Evolutionary conservation across 1,140 invertebrate species (phyloP), one percentile per base, ranked within the genome.

Genomic region (Saccostrea echinata): DNA sequence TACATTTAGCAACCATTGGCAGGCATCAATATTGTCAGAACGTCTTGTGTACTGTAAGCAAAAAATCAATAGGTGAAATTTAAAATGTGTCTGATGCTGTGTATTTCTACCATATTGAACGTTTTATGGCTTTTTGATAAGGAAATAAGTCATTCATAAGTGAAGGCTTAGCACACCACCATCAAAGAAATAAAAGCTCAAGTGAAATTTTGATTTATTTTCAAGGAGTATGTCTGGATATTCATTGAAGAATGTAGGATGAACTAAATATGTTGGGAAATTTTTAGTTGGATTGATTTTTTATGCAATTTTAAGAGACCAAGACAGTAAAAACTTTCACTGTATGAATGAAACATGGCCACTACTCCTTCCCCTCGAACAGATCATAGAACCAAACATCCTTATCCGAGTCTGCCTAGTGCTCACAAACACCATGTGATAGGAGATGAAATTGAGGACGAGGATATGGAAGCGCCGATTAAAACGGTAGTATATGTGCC

Each of bases 401-500:
- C 81, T 27, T 83, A 83, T 18, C 81, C 81, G 3, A 24, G 43
- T n/a, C 52, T 83, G 21, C 81, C 81, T 12, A 83, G 81, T 83
- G 52, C 18, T n/a, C n/a, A 24, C 16, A 51, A 53, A 52, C 81
- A 83, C 21, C 43, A 27, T 83, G 81, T 53, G 11, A 52, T 83
- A 83, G 52, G 81, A 16, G 35, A 51, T 0, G 81, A 83, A 53
- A 53, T 53, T 8, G 81, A 83, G 43, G 88, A 87, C 8, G 83
- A 89, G 3, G 53, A 43, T 43, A 43, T 43, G 43, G 43, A 86
- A 55, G 21, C 84, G 27, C 90, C 89, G 21, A 88, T 88, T 24
- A 88, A 88, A 52, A 90, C 91, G 0, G 88, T 91, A 11, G 83
- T 91, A 3, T 90, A 90, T 86, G 91, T 91, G 2, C 91, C 91